Conservation (phyloP, 1,140 invertebrate genomes). For the Lepidostoma basale region DNA sequence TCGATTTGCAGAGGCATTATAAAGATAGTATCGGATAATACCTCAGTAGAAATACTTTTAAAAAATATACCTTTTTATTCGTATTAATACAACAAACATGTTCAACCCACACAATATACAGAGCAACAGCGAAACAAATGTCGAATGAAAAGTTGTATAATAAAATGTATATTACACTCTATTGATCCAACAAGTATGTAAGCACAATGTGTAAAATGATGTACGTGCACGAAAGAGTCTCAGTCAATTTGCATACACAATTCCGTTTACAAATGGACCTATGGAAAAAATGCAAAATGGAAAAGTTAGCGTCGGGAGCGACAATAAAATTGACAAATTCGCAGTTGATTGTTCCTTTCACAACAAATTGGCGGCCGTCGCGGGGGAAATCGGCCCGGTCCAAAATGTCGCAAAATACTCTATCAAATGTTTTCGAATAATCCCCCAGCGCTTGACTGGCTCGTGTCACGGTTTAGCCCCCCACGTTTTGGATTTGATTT, state of each 20-base stretch:
- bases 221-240: neutral
- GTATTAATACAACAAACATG: too few relatives aligned
- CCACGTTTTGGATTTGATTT: too few relatives aligned
- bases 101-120: too few relatives aligned
- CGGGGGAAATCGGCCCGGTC: constrained; percentile 39
- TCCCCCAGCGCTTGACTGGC: constrained; percentile 24
- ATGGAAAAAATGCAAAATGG: constrained; percentile 23
- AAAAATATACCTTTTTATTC: too few relatives aligned
- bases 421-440: constrained; percentile 28
- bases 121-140: neutral
- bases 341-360: constrained; percentile 45
- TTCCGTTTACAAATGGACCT: constrained; percentile 9
- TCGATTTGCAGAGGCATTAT: too few relatives aligned
- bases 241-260: constrained; percentile 11
- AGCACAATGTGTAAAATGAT: too few relatives aligned
- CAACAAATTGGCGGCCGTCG: constrained; percentile 37
- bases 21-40: too few relatives aligned
- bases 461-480: constrained; percentile 16
- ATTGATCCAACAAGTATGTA: too few relatives aligned
- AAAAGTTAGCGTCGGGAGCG: constrained; percentile 20
- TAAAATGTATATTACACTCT: too few relatives aligned
- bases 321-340: constrained; percentile 44
- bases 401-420: constrained; percentile 35
- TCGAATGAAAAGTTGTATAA: neutral
- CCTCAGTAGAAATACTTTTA: too few relatives aligned